phyloP scores from a whole-genome alignment of 2,797 vertebrate genomes.

The Enteromius treurensis region DNA sequence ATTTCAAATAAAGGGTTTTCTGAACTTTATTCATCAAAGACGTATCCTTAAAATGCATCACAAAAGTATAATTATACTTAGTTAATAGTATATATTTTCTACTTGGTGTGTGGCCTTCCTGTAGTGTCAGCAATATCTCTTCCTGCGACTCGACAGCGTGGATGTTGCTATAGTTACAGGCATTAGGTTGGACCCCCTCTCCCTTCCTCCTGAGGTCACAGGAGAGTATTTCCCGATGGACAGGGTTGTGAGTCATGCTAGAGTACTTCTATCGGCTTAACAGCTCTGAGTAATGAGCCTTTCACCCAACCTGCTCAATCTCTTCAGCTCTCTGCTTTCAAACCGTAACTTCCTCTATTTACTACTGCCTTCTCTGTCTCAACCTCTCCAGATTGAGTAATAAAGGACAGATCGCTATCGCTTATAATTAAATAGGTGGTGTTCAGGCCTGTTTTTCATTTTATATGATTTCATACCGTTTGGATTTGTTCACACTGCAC shows the following conservation, averaged over 20 bases:
- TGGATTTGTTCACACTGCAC: neutral
- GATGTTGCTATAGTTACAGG: conserved; percentile 35
- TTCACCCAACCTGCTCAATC: neutral
- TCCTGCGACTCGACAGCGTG: conserved; percentile 32
- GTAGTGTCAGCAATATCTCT: conserved; percentile 40
- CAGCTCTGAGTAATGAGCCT: conserved; percentile 56
- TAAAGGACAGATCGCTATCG: neutral
- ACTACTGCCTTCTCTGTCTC: neutral
- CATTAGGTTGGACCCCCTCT: neutral
- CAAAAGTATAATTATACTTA: too few species aligned
- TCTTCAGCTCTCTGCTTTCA: conserved; percentile 1
- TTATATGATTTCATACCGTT: neutral
- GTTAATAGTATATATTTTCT: too few species aligned
- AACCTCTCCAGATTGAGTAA: conserved; percentile 1
- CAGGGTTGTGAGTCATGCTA: conserved; percentile 51
- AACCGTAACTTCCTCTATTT: conserved; percentile 26
- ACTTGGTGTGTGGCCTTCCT: conserved; percentile 10
- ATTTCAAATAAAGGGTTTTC: neutral
- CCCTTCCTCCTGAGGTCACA: conserved; percentile 40
- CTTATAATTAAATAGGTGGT: neutral
- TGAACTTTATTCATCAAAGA: neutral
- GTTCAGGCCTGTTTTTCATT: neutral
- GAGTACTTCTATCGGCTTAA: conserved; percentile 55
- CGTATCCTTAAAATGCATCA: neutral
- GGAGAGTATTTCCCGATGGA: conserved; percentile 35